Evolutionary conservation across 2,113 vertebrate species (phyloP).

Genomic region (Rhabdomys dilectus): DNA sequence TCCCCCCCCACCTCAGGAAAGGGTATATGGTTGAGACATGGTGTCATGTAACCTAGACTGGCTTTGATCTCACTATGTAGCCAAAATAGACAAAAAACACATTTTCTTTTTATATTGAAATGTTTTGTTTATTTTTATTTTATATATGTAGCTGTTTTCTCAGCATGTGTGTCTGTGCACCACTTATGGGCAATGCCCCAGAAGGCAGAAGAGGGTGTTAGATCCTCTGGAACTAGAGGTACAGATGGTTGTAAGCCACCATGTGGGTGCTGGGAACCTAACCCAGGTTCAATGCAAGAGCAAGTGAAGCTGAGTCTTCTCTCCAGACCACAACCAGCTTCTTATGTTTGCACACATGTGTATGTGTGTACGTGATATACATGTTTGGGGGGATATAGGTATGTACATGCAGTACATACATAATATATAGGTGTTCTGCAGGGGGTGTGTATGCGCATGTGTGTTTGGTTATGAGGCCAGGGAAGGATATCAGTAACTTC

Average conservation of each 20-base stretch:
- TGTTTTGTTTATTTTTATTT: not conserved
- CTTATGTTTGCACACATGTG: not conserved
- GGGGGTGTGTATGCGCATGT: not conserved
- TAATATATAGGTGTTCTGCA: not conserved
- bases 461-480: not conserved
- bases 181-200: not conserved
- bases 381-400: not conserved
- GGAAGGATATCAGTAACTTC: not conserved
- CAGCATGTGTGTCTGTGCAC: not conserved
- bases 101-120: not conserved
- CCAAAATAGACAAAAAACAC: not conserved
- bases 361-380: not conserved
- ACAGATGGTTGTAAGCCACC: not conserved
- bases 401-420: not conserved
- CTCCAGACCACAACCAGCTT: not conserved
- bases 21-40: not conserved
- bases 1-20: too few relatives aligned
- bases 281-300: not conserved
- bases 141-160: not conserved
- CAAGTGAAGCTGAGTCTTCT: not conserved
- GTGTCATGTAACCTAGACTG: not conserved
- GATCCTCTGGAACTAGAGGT: not conserved
- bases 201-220: not conserved
- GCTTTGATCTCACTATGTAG: not conserved
- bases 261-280: not conserved